Evolutionary conservation across 2,797 vertebrate species (phyloP).

Genomic region (Triplophysa yarkandensis): DNA sequence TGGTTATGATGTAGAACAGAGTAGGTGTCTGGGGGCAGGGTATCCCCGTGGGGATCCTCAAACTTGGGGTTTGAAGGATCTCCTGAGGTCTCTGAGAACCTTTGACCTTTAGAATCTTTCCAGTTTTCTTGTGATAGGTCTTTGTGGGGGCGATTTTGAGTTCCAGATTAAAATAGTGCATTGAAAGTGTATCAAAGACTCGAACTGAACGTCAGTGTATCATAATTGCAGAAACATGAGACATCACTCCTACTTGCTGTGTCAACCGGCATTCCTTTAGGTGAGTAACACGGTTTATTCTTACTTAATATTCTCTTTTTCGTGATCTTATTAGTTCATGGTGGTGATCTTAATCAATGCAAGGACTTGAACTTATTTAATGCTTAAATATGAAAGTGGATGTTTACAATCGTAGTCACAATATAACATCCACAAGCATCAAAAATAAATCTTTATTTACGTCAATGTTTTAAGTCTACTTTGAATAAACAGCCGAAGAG

Average conservation of each 20-base stretch:
- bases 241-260: neutral
- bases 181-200: neutral
- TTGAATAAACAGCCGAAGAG: neutral
- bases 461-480: too few relatives aligned
- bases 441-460: neutral
- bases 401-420: neutral
- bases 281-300: neutral
- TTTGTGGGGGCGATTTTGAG: constrained; percentile 46
- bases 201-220: neutral
- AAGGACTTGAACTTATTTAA: neutral
- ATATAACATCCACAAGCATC: neutral
- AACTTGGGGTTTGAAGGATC: constrained; percentile 72
- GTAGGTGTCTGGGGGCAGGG: constrained; percentile 69
- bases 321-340: neutral
- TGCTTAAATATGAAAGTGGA: neutral
- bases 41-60: constrained; percentile 70
- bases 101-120: constrained; percentile 53
- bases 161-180: constrained; percentile 38
- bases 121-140: constrained; percentile 45
- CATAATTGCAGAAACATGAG: constrained; percentile 9
- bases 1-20: constrained; percentile 61
- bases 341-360: neutral
- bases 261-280: neutral
- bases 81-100: constrained; percentile 58
- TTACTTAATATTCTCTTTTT: neutral